Evolutionary conservation across 64 coral and sea anemone species (phyloP).

Genomic region (Acropora tenuis): DNA sequence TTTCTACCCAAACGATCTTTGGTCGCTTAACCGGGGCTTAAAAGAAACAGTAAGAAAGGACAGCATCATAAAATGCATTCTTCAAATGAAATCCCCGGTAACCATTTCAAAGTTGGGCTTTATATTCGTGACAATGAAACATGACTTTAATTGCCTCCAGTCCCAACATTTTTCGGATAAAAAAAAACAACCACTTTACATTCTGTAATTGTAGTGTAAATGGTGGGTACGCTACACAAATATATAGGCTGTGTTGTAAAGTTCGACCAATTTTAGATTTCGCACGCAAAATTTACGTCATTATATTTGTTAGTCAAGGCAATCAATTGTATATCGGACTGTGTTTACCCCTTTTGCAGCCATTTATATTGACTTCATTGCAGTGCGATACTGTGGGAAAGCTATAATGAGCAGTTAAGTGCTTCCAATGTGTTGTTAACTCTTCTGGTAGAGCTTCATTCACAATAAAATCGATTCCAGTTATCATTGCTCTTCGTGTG

Average conservation of each 20-base stretch:
- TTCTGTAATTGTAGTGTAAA: neutral
- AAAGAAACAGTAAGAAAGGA: no score
- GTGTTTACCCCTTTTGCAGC: neutral
- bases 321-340: neutral
- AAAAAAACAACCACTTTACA: neutral
- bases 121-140: no score
- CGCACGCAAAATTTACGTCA: neutral
- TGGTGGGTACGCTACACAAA: no score
- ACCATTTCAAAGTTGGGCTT: no score
- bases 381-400: neutral
- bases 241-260: no score
- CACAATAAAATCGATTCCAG: neutral
- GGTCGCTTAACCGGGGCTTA: no score
- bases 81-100: no score
- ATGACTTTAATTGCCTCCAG: no score
- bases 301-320: neutral
- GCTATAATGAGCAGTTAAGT: neutral
- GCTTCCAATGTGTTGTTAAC: neutral
- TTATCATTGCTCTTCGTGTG: neutral
- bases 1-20: no score
- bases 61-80: no score
- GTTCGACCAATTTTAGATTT: neutral
- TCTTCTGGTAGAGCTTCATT: neutral
- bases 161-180: no score
- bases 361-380: slow-evolving; percentile 9